phyloP scores from a whole-genome alignment of 2,113 vertebrate genomes.

The Gnathonemus longibarbis region DNA sequence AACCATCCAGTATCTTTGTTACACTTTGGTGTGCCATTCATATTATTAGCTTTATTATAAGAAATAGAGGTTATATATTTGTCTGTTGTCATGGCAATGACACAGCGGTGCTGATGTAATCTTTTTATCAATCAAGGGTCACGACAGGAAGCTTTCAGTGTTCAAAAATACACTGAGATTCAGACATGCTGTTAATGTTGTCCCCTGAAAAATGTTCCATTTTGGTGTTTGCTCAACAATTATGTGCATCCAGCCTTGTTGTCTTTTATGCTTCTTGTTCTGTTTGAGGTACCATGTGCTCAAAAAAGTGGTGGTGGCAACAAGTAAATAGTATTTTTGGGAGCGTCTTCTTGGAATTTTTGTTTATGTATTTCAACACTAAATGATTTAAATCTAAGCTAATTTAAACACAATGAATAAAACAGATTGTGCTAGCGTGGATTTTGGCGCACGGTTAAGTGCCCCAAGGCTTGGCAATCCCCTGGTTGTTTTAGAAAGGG shows the following conservation, averaged over 20 bases:
- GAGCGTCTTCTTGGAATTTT: not conserved
- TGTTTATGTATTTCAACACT: not conserved
- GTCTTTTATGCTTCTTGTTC: not conserved
- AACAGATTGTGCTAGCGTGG: not conserved
- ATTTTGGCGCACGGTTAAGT: not conserved
- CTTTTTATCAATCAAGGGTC: not conserved
- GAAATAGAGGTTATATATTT: not conserved
- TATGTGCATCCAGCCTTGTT: not conserved
- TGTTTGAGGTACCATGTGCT: not conserved
- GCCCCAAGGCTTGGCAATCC: not conserved
- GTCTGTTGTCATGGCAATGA: constrained; percentile 8
- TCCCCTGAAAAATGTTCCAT: not conserved
- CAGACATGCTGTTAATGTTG: not conserved
- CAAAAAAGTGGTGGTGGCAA: not conserved
- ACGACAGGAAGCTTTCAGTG: not conserved
- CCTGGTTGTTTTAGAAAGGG: not conserved
- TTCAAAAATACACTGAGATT: not conserved
- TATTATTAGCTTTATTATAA: not conserved
- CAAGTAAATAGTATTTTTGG: not conserved
- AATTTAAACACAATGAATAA: not conserved
- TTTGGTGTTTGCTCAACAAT: not conserved
- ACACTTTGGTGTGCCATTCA: not conserved
- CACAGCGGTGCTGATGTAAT: not conserved
- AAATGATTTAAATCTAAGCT: not conserved
- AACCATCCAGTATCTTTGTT: not conserved